phyloP scores from a whole-genome alignment of 2,113 vertebrate genomes.

The Mustela lutreola region DNA sequence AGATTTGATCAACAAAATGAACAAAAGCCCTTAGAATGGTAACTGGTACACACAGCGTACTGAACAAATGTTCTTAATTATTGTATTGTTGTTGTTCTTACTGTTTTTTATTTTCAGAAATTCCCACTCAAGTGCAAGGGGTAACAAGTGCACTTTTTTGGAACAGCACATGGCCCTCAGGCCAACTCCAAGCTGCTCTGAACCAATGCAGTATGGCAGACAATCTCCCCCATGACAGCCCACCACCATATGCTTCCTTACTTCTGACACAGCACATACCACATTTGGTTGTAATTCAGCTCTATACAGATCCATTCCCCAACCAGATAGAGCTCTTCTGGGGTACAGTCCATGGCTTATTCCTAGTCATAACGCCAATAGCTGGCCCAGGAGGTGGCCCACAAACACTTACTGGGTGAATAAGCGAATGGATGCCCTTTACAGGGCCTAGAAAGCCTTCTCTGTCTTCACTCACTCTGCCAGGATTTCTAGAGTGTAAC shows the following conservation, averaged over 20 bases:
- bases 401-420: background rate
- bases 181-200: background rate
- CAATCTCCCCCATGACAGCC: background rate
- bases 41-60: background rate
- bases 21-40: background rate
- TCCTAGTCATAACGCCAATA: background rate
- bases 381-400: conserved; percentile 8
- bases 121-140: background rate
- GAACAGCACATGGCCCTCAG: background rate
- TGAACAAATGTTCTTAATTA: background rate
- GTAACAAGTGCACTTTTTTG: background rate
- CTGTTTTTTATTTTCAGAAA: conserved; percentile 19
- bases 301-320: background rate
- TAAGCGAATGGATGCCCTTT: background rate
- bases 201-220: background rate
- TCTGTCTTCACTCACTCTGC: background rate
- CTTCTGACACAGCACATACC: background rate
- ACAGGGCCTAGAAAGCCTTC: background rate
- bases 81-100: background rate
- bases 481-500: background rate
- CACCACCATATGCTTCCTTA: background rate
- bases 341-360: background rate
- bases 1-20: background rate
- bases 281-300: conserved; percentile 46
- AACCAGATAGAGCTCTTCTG: background rate